Evolutionary conservation across 2,113 vertebrate genomes (phyloP), one percentile per base, ranked within the genome.

Genomic region (Myrmecobius fasciatus): DNA sequence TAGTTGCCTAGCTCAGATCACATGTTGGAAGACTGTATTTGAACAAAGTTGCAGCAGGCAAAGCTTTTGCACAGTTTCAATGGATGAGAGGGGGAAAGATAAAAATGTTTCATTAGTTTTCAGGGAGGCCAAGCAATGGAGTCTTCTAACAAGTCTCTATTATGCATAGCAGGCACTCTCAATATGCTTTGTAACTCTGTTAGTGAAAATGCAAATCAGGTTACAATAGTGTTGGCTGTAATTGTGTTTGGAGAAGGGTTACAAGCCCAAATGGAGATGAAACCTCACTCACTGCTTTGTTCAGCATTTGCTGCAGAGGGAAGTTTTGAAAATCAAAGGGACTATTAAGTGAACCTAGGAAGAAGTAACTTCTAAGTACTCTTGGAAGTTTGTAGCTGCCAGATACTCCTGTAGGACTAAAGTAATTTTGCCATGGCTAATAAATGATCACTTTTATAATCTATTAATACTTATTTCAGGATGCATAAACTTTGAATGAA

Each of bases 181-280:
- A 95, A 24, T 96, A 97, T 96, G 97, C 98, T 97, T 97, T 98
- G 98, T 97, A 97, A 97, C 96, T 97, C 97, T 95, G 89, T 98
- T 96, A 97, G 96, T 97, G 96, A 97, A 97, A 97, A 98, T 98
- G 98, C 98, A 98, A 98, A 98, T 98, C 96, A 98, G 96, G 96
- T 97, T 98, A 96, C 96, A 98, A 97, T 96, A 94, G 94, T 97
- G 96, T 97, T 97, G 97, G 96, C 95, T 98, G 94, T 96, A 97
- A 98, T 97, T 98, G 97, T 97, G 95, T 97, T 97, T 97, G 95
- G 96, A 98, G 97, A 97, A 97, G 96, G 97, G 97, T 97, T 97
- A 97, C 98, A 96, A 97, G 98, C 97, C 96, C 97, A 98, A 97
- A 97, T 97, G 97, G 97, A 97, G 97, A 97, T 94, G 95, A 97